A percentile compares a stretch with the other conserved stretches of the same genome.
Evolutionary conservation across 2,888 invertebrate species (phyloP).

Genomic region (Mesorhabditis sp.): DNA sequence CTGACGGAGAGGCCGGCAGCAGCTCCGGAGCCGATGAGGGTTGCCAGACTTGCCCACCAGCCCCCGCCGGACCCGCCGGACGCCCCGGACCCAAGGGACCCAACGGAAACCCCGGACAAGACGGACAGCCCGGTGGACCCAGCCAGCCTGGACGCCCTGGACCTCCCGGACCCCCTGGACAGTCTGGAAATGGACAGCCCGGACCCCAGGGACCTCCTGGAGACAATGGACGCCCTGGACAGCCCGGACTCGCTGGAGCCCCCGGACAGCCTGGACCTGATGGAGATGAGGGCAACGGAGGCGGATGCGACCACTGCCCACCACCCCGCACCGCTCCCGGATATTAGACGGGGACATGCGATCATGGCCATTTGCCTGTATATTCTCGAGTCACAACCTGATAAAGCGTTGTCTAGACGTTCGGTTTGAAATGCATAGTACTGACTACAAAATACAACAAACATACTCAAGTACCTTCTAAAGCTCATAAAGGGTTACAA

Average conservation of each 20-base stretch:
- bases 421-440: too few species aligned
- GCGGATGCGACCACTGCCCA: slow-evolving; percentile 48
- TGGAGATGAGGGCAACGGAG: slow-evolving; percentile 22
- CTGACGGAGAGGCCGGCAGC: slow-evolving; percentile 26
- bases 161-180: slow-evolving; percentile 42
- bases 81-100: slow-evolving; percentile 41
- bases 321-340: slow-evolving; percentile 49
- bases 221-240: slow-evolving; percentile 38
- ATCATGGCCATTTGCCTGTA: neutral
- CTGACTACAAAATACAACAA: too few species aligned
- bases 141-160: slow-evolving; percentile 32
- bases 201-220: slow-evolving; percentile 44
- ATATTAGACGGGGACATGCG: slow-evolving; percentile 25
- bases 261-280: slow-evolving; percentile 37
- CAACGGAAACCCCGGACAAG: slow-evolving; percentile 38
- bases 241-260: slow-evolving; percentile 39
- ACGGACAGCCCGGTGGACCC: slow-evolving; percentile 66
- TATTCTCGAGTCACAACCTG: too few species aligned
- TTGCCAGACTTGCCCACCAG: slow-evolving; percentile 48
- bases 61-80: slow-evolving; percentile 43
- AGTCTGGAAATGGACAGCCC: slow-evolving; percentile 36
- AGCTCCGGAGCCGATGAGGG: slow-evolving; percentile 32
- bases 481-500: too few species aligned
- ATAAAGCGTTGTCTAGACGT: too few species aligned
- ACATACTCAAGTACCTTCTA: too few species aligned